Conservation (phyloP, 2,113 vertebrate genomes). For the Hepsetus odoe region DNA sequence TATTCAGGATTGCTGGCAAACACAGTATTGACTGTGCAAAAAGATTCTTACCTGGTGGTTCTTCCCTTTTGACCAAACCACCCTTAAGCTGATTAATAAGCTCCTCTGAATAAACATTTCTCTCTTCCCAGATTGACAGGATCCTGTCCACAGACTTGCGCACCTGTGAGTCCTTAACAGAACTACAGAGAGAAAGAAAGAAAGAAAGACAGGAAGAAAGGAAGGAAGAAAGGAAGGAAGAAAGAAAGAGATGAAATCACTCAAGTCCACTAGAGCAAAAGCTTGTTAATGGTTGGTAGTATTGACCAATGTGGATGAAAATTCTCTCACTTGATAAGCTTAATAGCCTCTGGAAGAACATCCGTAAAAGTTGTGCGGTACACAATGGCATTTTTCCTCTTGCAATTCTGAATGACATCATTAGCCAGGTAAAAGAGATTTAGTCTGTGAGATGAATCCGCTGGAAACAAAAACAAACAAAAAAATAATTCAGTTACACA, state of each 20-base stretch:
- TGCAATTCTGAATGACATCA: slow-evolving; percentile 98
- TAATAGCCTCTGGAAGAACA: slow-evolving; percentile 88
- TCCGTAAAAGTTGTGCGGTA: slow-evolving; percentile 93
- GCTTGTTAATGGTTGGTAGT: background rate
- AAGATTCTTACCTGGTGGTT: slow-evolving; percentile 61
- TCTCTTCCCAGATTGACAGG: slow-evolving; percentile 95
- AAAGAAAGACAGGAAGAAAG: background rate
- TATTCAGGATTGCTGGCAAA: background rate
- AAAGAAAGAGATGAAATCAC: background rate
- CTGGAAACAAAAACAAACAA: slow-evolving; percentile 67
- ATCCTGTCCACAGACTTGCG: slow-evolving; percentile 89
- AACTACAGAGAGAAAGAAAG: slow-evolving; percentile 50
- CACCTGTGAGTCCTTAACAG: slow-evolving; percentile 83
- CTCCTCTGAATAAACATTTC: slow-evolving; percentile 89
- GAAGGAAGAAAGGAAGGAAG: background rate
- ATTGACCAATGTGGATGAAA: background rate
- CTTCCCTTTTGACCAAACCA: slow-evolving; percentile 70
- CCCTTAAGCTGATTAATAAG: slow-evolving; percentile 83
- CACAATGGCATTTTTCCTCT: slow-evolving; percentile 92
- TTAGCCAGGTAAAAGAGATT: slow-evolving; percentile 96
- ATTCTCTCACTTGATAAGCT: slow-evolving; percentile 87
- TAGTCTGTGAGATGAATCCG: slow-evolving; percentile 85
- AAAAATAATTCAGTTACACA: background rate
- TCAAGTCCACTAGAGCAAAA: too few species aligned
- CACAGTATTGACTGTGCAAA: background rate